These are phyloP conservation scores for Syritta pipiens DNA, from an alignment of 2,888 invertebrate species.

Conservation along the genomic window DNA sequence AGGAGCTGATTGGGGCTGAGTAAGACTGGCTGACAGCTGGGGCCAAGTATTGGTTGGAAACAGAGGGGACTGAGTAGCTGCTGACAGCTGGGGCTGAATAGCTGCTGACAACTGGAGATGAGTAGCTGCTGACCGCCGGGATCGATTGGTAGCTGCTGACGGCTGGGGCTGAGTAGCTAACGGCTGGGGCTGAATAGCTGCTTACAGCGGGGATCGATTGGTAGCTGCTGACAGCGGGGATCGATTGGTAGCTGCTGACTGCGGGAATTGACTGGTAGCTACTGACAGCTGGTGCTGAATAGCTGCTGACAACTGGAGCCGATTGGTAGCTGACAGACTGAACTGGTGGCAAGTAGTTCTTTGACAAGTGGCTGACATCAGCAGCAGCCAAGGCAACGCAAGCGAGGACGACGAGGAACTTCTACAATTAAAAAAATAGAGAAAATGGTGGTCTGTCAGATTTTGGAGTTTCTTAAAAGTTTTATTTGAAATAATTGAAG, in stretches of 20 bases:
- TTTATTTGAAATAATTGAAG: background rate
- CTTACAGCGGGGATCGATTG: slow-evolving; percentile 63
- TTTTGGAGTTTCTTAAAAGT: background rate
- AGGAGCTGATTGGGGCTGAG: slow-evolving; percentile 31
- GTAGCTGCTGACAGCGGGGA: slow-evolving; percentile 54
- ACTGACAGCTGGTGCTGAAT: slow-evolving; percentile 23
- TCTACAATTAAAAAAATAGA: slow-evolving; percentile 72
- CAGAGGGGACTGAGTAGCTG: slow-evolving; percentile 53
- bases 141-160: slow-evolving; percentile 56
- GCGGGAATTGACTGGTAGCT: slow-evolving; percentile 41
- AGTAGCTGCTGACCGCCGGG: slow-evolving; percentile 47
- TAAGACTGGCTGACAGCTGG: slow-evolving; percentile 37
- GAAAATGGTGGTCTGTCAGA: background rate
- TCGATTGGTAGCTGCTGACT: slow-evolving; percentile 29
- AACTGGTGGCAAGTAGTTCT: slow-evolving; percentile 74
- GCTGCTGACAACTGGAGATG: slow-evolving; percentile 28
- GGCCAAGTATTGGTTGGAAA: background rate
- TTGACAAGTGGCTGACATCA: slow-evolving; percentile 76
- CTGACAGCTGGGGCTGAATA: slow-evolving; percentile 63
- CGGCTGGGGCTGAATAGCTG: slow-evolving; percentile 39
- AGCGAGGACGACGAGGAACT: slow-evolving; percentile 75
- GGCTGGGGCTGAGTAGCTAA: slow-evolving; percentile 64
- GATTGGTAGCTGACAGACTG: background rate
- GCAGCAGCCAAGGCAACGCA: slow-evolving; percentile 75
- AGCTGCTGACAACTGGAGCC: slow-evolving; percentile 1